A percentile compares a stretch with the other conserved stretches of the same genome.
phyloP scores from a whole-genome alignment of 2,113 vertebrate species.

The Azemiops feae region DNA sequence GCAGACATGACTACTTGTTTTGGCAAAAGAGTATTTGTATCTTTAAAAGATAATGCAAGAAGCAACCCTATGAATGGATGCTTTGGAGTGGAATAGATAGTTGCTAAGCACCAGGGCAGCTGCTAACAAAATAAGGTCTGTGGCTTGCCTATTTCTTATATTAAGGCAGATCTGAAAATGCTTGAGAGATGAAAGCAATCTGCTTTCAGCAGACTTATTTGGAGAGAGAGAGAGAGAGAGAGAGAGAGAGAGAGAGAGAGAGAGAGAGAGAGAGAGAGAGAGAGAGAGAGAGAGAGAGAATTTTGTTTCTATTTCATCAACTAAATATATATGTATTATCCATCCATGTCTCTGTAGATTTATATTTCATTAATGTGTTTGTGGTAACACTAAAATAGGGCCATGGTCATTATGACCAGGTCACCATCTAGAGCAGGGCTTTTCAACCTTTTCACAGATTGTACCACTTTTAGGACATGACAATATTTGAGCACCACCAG shows the following conservation, averaged over 20 bases:
- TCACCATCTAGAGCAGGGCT: not conserved
- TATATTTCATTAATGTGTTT: not conserved
- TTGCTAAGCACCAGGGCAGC: conserved; percentile 38
- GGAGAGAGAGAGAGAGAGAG: not conserved
- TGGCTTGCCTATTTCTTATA: conserved; percentile 2
- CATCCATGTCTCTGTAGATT: not conserved
- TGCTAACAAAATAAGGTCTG: conserved; percentile 36
- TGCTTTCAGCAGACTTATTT: conserved; percentile 21
- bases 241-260: no score
- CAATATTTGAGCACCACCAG: no score
- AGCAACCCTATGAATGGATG: not conserved
- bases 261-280: not conserved
- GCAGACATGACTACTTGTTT: not conserved
- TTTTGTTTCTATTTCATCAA: not conserved
- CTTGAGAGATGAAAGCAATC: not conserved
- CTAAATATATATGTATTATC: not conserved
- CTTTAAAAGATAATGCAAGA: not conserved
- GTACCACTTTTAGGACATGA: no score
- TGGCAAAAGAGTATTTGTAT: not conserved
- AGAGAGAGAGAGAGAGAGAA: not conserved
- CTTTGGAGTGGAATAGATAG: conserved; percentile 7
- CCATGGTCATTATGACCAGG: not conserved
- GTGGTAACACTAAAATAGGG: not conserved
- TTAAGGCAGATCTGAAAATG: conserved; percentile 17
- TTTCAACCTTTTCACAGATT: no score